Evolutionary conservation across 2,797 vertebrate genomes (phyloP).

Genomic region (Enteromius thamalakanensis): DNA sequence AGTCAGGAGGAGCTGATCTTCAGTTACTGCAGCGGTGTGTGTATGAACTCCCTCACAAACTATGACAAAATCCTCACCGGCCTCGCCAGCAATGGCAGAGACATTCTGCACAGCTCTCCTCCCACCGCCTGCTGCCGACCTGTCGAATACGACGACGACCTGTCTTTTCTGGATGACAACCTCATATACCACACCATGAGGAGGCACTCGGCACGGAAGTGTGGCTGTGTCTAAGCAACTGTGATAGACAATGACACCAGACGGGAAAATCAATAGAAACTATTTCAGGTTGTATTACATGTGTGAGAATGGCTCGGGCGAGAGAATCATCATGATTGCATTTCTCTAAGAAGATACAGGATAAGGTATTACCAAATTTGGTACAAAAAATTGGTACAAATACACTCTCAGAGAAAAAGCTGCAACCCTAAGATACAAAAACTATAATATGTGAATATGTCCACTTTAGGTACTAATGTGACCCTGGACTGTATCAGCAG

Average conservation of each 20-base stretch:
- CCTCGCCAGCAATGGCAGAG: slow-evolving; percentile 76
- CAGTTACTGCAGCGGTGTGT: slow-evolving; percentile 92
- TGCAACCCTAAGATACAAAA: neutral
- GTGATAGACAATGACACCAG: neutral
- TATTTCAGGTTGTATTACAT: neutral
- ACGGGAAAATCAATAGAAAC: neutral
- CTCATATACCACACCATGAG: slow-evolving; percentile 91
- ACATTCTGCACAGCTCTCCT: slow-evolving; percentile 83
- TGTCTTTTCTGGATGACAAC: slow-evolving; percentile 93
- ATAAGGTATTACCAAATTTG: neutral
- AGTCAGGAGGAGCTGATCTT: slow-evolving; percentile 94
- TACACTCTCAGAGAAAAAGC: neutral
- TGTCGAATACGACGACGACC: slow-evolving; percentile 88
- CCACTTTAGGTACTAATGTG: neutral
- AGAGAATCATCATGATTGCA: neutral
- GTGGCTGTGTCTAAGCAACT: slow-evolving; percentile 82
- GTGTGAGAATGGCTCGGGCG: neutral
- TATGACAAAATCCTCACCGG: slow-evolving; percentile 94
- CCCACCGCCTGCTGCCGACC: slow-evolving; percentile 87
- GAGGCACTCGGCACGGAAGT: slow-evolving; percentile 93
- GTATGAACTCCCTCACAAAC: slow-evolving; percentile 87
- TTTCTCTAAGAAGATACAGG: neutral
- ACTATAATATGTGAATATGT: neutral
- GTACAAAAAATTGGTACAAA: neutral
- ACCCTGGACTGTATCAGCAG: no score